Evolutionary conservation across 64 coral and sea anemone genomes (phyloP).

Genomic region (Stichodactyla mertensii): DNA sequence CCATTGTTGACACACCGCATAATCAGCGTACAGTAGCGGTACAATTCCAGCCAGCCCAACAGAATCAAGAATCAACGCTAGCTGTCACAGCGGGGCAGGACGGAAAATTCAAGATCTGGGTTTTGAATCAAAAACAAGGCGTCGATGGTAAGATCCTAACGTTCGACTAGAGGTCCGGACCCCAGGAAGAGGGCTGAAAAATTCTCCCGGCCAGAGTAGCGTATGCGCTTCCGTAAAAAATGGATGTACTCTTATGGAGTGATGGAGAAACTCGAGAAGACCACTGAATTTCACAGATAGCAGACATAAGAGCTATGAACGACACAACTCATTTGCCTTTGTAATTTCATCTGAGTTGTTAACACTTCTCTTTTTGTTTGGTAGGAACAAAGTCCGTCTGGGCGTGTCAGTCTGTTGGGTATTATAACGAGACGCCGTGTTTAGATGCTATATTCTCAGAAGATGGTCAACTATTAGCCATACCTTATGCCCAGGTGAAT

Average conservation of each 20-base stretch:
- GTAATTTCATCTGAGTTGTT: too few species aligned
- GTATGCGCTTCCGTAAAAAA: too few species aligned
- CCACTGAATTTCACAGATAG: too few species aligned
- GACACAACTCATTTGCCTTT: too few species aligned
- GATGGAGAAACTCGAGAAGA: too few species aligned
- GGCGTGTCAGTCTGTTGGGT: conserved; percentile 91
- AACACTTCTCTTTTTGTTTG: neutral
- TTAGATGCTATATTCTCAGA: conserved; percentile 80
- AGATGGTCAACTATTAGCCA: conserved; percentile 83
- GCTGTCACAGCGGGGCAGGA: conserved; percentile 78
- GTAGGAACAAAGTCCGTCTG: conserved; percentile 58
- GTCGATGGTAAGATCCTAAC: conserved; percentile 41
- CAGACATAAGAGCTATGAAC: too few species aligned
- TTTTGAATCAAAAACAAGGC: conserved; percentile 45
- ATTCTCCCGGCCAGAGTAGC: too few species aligned
- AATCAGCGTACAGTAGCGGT: conserved; percentile 52
- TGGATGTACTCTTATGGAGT: too few species aligned
- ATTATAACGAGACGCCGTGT: conserved; percentile 68
- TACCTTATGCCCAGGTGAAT: conserved; percentile 76
- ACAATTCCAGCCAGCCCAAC: conserved; percentile 61
- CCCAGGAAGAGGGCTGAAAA: too few species aligned
- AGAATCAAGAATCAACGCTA: conserved; percentile 5
- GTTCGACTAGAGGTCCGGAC: too few species aligned
- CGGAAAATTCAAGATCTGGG: conserved; percentile 99
- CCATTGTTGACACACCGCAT: conserved; percentile 84